Percentiles rank a stretch among this genome's conserved stretches.
Conservation (phyloP, 2,888 invertebrate genomes). For the Salpingus planirostris region DNA sequence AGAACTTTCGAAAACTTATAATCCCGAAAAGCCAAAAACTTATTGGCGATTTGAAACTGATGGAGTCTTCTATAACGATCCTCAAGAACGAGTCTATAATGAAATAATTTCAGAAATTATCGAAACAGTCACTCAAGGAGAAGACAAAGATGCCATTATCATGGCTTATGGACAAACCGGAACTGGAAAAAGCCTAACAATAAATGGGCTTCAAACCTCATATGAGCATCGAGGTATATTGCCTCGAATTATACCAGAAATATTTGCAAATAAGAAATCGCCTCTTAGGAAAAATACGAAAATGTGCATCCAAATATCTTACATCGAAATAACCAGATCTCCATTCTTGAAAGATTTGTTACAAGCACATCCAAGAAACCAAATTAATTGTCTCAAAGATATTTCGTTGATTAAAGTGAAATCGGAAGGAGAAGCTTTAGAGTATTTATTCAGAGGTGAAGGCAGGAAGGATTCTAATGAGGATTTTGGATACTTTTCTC, state of each 20-base stretch:
- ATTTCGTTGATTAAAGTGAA: slow-evolving; percentile 24
- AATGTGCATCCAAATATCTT: slow-evolving; percentile 36
- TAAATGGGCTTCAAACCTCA: slow-evolving; percentile 26
- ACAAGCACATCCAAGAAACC: slow-evolving; percentile 19
- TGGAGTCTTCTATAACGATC: slow-evolving; percentile 36
- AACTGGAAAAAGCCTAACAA: slow-evolving; percentile 37
- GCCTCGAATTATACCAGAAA: slow-evolving; percentile 34
- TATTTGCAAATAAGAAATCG: too few species aligned
- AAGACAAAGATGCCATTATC: slow-evolving; percentile 32
- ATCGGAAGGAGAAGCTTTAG: slow-evolving; percentile 26
- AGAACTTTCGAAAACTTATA: slow-evolving; percentile 22
- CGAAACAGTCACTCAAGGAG: slow-evolving; percentile 26
- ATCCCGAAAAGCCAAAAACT: slow-evolving; percentile 21
- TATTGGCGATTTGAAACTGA: slow-evolving; percentile 40
- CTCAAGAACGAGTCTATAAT: slow-evolving; percentile 26
- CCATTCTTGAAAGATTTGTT: slow-evolving; percentile 35
- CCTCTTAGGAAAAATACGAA: slow-evolving; percentile 27
- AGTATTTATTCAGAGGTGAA: slow-evolving; percentile 31
- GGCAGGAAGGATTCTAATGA: slow-evolving; percentile 30
- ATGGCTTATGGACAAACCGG: slow-evolving; percentile 41
- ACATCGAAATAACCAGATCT: slow-evolving; percentile 35
- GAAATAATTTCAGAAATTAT: too few species aligned
- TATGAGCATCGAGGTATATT: slow-evolving; percentile 40
- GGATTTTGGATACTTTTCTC: slow-evolving; percentile 30
- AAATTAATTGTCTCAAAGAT: slow-evolving; percentile 18